Conservation (phyloP, 2,797 vertebrate genomes). For the Prunella strophiata region DNA sequence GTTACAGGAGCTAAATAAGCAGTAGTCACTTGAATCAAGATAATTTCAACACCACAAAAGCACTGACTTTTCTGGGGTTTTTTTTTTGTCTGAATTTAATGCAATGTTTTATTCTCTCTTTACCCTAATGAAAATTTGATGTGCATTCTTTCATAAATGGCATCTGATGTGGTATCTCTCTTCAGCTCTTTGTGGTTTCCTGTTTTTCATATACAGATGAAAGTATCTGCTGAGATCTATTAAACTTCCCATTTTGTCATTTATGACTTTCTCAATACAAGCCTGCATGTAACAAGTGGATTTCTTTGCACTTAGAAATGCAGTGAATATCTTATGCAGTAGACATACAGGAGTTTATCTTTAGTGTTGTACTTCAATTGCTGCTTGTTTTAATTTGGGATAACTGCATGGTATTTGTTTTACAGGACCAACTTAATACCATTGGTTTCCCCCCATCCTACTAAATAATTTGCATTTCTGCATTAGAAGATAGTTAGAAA, state of each 20-base stretch:
- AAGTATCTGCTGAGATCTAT: conserved; percentile 64
- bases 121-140: conserved; percentile 68
- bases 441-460: fast-evolving
- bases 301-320: not conserved
- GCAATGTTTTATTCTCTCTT: conserved; percentile 36
- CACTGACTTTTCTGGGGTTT: not conserved
- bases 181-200: conserved; percentile 79
- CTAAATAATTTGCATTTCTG: not conserved
- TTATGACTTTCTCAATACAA: conserved; percentile 36
- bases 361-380: not conserved
- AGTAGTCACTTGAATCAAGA: not conserved
- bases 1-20: not conserved
- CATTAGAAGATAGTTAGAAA: not conserved
- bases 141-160: conserved; percentile 71
- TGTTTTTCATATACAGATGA: conserved; percentile 76
- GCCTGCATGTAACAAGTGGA: conserved; percentile 3
- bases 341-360: not conserved
- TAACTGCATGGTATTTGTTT: not conserved
- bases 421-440: not conserved
- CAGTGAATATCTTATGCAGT: not conserved
- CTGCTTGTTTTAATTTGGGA: not conserved
- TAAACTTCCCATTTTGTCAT: conserved; percentile 43
- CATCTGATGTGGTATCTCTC: conserved; percentile 76
- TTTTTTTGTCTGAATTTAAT: conserved; percentile 40
- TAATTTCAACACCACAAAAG: not conserved